Conservation (phyloP, 2,888 invertebrate species). For the Phoronis australis region DNA sequence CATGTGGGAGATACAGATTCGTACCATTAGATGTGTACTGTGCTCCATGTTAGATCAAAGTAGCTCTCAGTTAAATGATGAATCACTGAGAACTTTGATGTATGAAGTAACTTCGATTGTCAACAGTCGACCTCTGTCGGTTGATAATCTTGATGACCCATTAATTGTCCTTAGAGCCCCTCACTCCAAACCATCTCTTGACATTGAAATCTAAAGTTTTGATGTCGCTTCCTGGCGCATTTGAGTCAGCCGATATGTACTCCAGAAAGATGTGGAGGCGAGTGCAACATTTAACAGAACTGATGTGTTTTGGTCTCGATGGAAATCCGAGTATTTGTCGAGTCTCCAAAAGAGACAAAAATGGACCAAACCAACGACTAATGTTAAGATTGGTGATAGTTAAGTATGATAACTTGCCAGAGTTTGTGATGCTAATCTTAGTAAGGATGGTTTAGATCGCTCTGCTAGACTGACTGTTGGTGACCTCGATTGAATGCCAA, state of each 20-base stretch:
- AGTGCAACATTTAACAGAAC: constrained; percentile 16
- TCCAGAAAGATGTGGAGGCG: constrained; percentile 16
- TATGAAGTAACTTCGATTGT: constrained; percentile 11
- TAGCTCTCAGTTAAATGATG: background rate
- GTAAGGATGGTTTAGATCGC: no score
- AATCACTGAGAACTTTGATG: background rate
- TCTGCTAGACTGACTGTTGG: no score
- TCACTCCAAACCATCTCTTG: constrained; percentile 12
- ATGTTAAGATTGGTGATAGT: no score
- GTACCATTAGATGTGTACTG: background rate
- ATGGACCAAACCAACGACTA: no score
- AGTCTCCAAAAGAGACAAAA: constrained; percentile 14
- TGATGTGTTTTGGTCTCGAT: constrained; percentile 22
- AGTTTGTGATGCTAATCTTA: no score
- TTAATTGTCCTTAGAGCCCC: constrained; percentile 7
- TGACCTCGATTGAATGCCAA: no score
- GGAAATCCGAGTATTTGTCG: constrained; percentile 17
- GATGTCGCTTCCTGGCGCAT: constrained; percentile 18
- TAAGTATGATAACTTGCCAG: no score
- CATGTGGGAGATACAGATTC: background rate
- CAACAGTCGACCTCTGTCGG: constrained; percentile 11
- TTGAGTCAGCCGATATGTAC: constrained; percentile 14
- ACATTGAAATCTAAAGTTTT: constrained; percentile 7
- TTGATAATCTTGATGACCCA: constrained; percentile 9
- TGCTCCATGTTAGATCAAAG: background rate